Evolutionary conservation across 2,113 vertebrate species (phyloP).

Genomic region (Cephalophus harveyi): DNA sequence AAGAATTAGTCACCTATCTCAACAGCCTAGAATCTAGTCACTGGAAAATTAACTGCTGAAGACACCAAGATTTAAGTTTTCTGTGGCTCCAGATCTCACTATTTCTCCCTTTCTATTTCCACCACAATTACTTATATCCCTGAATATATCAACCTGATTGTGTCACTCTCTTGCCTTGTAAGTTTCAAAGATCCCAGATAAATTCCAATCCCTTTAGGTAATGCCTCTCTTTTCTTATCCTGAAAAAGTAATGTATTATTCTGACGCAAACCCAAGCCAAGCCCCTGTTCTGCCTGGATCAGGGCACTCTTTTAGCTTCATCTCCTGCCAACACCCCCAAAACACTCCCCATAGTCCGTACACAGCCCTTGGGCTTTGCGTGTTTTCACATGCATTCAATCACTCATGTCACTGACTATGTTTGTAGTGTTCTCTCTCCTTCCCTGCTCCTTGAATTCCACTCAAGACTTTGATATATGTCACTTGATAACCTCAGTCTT

Average conservation of each 20-base stretch:
- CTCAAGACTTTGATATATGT: not conserved
- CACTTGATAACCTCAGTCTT: not conserved
- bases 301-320: not conserved
- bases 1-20: constrained; percentile 28
- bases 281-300: not conserved
- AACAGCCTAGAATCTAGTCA: not conserved
- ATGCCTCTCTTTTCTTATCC: not conserved
- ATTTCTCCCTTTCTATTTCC: not conserved
- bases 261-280: not conserved
- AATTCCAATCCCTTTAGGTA: not conserved
- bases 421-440: not conserved
- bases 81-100: not conserved
- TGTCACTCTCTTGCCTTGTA: not conserved
- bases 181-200: not conserved
- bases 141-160: not conserved
- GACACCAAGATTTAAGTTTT: not conserved
- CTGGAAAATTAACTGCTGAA: not conserved
- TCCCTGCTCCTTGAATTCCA: not conserved
- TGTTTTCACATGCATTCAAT: not conserved
- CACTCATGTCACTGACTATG: not conserved
- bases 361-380: not conserved
- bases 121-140: not conserved
- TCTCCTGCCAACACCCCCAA: not conserved
- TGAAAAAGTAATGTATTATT: not conserved
- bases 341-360: not conserved